These are phyloP conservation scores for Chiropotes sagulatus DNA, from an alignment of 2,797 vertebrate genomes.

Conservation along the genomic window DNA sequence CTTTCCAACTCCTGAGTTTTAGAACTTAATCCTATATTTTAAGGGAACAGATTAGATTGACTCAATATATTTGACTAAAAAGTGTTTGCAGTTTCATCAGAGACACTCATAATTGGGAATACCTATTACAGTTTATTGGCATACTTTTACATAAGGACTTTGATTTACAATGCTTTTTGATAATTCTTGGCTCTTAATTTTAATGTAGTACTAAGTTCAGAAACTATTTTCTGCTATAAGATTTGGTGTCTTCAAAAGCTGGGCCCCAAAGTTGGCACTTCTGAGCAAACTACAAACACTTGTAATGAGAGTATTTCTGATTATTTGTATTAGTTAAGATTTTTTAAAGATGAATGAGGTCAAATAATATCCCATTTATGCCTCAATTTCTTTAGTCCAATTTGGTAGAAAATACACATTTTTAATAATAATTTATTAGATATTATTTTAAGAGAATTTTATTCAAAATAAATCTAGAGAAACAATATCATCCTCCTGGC, in stretches of 20 bases:
- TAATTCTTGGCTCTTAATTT: neutral
- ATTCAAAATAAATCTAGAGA: slow-evolving; percentile 25
- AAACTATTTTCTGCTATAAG: neutral
- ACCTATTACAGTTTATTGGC: neutral
- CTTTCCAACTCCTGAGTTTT: slow-evolving; percentile 4
- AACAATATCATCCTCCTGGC: neutral
- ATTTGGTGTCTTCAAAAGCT: neutral
- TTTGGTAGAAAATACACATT: neutral
- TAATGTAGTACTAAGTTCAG: neutral
- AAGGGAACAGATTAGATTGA: neutral
- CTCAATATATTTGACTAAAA: neutral
- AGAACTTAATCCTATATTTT: slow-evolving; percentile 17
- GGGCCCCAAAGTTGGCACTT: neutral
- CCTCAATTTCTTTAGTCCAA: neutral
- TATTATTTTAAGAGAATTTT: slow-evolving; percentile 6
- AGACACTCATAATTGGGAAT: neutral
- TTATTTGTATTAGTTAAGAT: neutral
- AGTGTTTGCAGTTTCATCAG: neutral
- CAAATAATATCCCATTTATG: neutral
- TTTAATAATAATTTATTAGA: slow-evolving; percentile 10
- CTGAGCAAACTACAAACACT: neutral
- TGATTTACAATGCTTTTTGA: neutral
- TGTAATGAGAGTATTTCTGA: neutral
- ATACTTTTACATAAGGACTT: neutral
- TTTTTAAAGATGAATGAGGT: neutral